phyloP scores from a whole-genome alignment of 2,888 invertebrate species.

The Ennomos quercinarius region DNA sequence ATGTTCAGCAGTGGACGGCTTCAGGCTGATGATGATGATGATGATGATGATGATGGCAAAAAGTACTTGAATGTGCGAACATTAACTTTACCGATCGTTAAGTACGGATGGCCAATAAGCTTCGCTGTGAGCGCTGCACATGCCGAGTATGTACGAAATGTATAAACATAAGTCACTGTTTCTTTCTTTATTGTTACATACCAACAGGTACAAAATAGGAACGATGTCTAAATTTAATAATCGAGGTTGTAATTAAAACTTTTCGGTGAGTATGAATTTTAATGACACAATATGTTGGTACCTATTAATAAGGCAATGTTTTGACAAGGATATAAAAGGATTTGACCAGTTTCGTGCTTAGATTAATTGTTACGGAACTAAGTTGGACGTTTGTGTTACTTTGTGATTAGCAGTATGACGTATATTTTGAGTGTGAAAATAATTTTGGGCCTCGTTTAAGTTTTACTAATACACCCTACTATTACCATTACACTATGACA shows the following conservation, averaged over 20 bases:
- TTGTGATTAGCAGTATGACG: background rate
- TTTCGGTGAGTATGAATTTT: slow-evolving; percentile 31
- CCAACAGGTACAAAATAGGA: slow-evolving; percentile 3
- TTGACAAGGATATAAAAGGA: slow-evolving; percentile 34
- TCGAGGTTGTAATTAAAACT: slow-evolving; percentile 36
- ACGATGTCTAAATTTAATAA: slow-evolving; percentile 28
- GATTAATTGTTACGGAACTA: slow-evolving; percentile 14
- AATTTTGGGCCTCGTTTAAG: too few relatives aligned
- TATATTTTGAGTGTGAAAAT: too few relatives aligned
- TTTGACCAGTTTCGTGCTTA: slow-evolving; percentile 17
- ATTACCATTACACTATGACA: too few relatives aligned
- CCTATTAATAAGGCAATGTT: slow-evolving; percentile 3
- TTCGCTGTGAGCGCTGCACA: too few relatives aligned
- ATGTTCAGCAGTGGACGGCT: too few relatives aligned
- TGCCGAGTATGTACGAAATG: background rate
- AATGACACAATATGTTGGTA: slow-evolving; percentile 30
- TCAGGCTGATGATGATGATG: too few relatives aligned
- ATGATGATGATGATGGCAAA: too few relatives aligned
- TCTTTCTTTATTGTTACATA: slow-evolving; percentile 1
- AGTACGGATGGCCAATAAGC: too few relatives aligned
- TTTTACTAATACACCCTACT: too few relatives aligned
- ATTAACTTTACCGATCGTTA: too few relatives aligned
- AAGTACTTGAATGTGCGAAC: too few relatives aligned
- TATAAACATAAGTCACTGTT: background rate
- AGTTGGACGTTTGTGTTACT: background rate